Conservation (phyloP, 2,797 vertebrate genomes). For the Melanotaenia parkinsoni region DNA sequence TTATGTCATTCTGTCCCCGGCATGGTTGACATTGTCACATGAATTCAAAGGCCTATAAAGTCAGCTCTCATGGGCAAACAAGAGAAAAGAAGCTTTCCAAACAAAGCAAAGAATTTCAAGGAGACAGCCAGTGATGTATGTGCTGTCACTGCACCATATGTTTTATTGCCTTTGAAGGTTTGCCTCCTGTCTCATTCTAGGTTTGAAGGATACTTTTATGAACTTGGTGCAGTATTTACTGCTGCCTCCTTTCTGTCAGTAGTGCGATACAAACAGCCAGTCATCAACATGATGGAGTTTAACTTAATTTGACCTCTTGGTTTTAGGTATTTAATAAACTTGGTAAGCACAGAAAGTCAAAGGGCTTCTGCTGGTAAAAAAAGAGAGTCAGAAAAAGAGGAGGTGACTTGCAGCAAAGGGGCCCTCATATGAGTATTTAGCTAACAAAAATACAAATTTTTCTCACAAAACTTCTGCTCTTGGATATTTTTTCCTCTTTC, state of each 20-base stretch:
- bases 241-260: constrained; percentile 39
- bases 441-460: no score
- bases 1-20: constrained; percentile 23
- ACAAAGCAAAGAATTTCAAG: constrained; percentile 8
- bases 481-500: no score
- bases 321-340: constrained; percentile 38
- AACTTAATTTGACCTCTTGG: constrained; percentile 46
- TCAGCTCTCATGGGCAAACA: constrained; percentile 41
- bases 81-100: constrained; percentile 34
- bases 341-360: constrained; percentile 30
- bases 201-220: constrained; percentile 67
- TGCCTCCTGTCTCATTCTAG: constrained; percentile 62
- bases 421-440: no score
- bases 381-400: constrained; percentile 8
- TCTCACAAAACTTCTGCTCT: no score
- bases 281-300: constrained; percentile 37
- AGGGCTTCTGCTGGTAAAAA: constrained; percentile 15
- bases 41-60: constrained; percentile 51
- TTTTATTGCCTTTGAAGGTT: constrained; percentile 70
- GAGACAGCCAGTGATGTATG: constrained; percentile 59
- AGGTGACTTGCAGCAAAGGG: background rate
- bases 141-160: constrained; percentile 69
- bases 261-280: constrained; percentile 29
- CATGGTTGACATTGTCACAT: constrained; percentile 34
- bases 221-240: constrained; percentile 66